Evolutionary conservation across 2,797 vertebrate genomes (phyloP), one percentile per base, ranked within the genome.

Genomic region (Syngnathus rostellatus): DNA sequence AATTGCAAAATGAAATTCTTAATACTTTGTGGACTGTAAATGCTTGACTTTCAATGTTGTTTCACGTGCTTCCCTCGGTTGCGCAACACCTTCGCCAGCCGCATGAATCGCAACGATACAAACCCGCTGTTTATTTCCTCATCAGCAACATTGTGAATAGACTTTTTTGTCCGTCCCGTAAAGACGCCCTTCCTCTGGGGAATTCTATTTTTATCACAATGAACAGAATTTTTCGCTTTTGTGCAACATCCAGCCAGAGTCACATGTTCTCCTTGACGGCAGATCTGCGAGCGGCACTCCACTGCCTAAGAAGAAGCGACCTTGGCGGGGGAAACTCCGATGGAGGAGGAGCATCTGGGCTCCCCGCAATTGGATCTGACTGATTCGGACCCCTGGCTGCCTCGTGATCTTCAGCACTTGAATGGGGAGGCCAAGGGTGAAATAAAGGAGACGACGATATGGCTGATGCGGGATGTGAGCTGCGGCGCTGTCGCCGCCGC

Each of bases 271-370:
- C 58, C 68, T 2, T 69, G 38, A 8, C 72, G 59, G 38, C 79
- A 87, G 84, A 77, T 69, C 21, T 57, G 46, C 73, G 54, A 65
- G 67, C 45, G 62, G 40, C 62, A 63, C 45, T 25, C 63, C 69
- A 37, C 68, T 19, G 65, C 16, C 39, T 48, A 53, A 43, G 66
- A 48, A 39, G 46, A 38, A 45, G 50, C 63, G 45, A 38, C 75
- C 55, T 58, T 31, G 25, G 25, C 14, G 31, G 31, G 60, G 68
- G 31, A 60, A 66, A 66, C 19, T 65, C 77, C 71, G 63, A 89
- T 89, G 89, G 89, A 87, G 75, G 82, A 85, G 71, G 81, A 81
- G 75, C 69, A 54, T 25, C 68, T 71, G 72, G 69, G 73, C 77
- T 64, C 65, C 50, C 50, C 62, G 69, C 21, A 70, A 12, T 23